phyloP scores from a whole-genome alignment of 2,797 vertebrate species.

The Arrhamphus sclerolepis region DNA sequence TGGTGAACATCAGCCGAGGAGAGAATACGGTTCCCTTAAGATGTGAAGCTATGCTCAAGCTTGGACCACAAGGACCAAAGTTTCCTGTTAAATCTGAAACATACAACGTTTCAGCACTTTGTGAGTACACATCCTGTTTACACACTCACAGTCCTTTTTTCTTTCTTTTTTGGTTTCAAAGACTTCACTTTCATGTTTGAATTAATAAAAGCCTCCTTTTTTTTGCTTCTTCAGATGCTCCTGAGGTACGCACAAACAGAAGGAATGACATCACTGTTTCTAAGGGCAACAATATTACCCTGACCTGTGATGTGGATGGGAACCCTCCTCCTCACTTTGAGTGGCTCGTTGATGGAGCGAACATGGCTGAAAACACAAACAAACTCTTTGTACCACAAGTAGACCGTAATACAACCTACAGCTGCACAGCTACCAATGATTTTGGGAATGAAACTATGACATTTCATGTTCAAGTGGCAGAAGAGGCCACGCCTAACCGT shows the following conservation, averaged over 20 bases:
- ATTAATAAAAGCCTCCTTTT: neutral
- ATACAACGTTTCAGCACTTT: slow-evolving; percentile 8
- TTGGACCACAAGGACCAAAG: slow-evolving; percentile 16
- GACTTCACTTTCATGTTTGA: neutral
- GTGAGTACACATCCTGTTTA: slow-evolving; percentile 47
- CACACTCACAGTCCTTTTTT: neutral
- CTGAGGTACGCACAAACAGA: slow-evolving; percentile 2
- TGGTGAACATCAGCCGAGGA: slow-evolving; percentile 1
- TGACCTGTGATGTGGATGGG: slow-evolving; percentile 41
- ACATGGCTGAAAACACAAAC: rapidly evolving
- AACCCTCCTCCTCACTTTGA: slow-evolving; percentile 28
- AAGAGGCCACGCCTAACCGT: neutral
- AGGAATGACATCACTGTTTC: rapidly evolving
- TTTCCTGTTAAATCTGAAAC: rapidly evolving
- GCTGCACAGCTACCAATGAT: slow-evolving; percentile 35
- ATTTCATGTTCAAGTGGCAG: slow-evolving; percentile 8
- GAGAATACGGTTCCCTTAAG: slow-evolving; percentile 15
- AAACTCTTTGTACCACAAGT: slow-evolving; percentile 5
- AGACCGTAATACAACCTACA: neutral
- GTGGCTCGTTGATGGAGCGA: slow-evolving; percentile 22
- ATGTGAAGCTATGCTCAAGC: slow-evolving; percentile 63
- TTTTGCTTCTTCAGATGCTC: slow-evolving; percentile 43
- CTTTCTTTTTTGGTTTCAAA: neutral
- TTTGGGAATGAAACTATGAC: slow-evolving; percentile 9
- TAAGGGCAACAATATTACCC: neutral